A percentile compares a stretch with the other conserved stretches of the same genome.
phyloP scores from a whole-genome alignment of 2,888 invertebrate species.

The Danaus chrysippus region DNA sequence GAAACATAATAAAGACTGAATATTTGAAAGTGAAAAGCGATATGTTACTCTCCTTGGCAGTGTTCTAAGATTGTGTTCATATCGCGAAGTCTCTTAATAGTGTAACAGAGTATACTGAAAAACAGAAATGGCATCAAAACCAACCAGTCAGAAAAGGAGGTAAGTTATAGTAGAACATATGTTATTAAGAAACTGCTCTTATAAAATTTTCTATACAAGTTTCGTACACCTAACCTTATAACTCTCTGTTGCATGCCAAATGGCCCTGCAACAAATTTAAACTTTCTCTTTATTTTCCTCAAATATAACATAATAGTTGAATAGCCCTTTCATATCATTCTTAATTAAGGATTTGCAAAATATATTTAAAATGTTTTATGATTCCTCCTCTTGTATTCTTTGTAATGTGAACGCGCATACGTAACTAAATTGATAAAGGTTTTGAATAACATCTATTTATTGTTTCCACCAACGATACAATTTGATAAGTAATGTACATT shows the following conservation, averaged over 20 bases:
- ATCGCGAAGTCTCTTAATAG: constrained; percentile 69
- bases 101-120: constrained; percentile 52
- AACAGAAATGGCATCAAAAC: constrained; percentile 71
- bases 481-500: too few relatives aligned
- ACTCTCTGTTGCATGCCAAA: constrained; percentile 29
- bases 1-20: constrained; percentile 47
- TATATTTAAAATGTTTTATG: neutral
- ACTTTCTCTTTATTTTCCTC: constrained; percentile 35
- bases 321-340: neutral
- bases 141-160: constrained; percentile 85
- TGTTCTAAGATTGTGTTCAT: constrained; percentile 78
- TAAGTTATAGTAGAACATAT: constrained; percentile 48
- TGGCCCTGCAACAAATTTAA: constrained; percentile 23
- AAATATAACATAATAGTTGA: constrained; percentile 14
- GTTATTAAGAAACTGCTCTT: neutral
- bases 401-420: constrained; percentile 11
- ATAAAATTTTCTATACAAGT: neutral
- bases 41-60: constrained; percentile 79
- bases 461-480: neutral
- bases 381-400: constrained; percentile 7
- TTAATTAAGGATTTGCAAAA: neutral
- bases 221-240: constrained; percentile 20
- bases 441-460: neutral
- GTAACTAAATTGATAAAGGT: constrained; percentile 18
- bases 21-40: constrained; percentile 61